phyloP scores from a whole-genome alignment of 2,888 invertebrate species.

The Acrobasis suavella region DNA sequence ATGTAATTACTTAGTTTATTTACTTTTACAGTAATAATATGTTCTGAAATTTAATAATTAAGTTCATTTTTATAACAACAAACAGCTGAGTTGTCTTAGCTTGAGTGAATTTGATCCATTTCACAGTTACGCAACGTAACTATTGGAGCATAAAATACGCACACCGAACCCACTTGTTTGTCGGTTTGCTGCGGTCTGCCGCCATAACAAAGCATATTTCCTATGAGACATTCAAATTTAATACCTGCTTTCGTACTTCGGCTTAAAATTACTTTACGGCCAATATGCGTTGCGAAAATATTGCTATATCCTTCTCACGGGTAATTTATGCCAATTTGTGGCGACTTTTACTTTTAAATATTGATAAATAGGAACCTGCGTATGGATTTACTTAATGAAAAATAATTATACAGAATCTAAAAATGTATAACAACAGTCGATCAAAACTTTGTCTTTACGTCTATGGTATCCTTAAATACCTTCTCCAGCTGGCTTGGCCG shows the following conservation, averaged over 20 bases:
- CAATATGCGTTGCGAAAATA: slow-evolving; percentile 2
- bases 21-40: no score
- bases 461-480: no score
- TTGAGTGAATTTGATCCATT: slow-evolving; percentile 8
- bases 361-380: not conserved
- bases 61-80: slow-evolving; percentile 5
- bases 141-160: slow-evolving; percentile 20
- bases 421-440: no score
- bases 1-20: not conserved
- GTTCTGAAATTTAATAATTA: no score
- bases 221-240: not conserved
- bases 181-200: slow-evolving; percentile 6
- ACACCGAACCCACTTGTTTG: slow-evolving; percentile 9
- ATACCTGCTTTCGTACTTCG: not conserved
- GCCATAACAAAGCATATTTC: not conserved
- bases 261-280: slow-evolving; percentile 6
- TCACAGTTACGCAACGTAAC: slow-evolving; percentile 7
- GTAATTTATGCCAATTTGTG: slow-evolving; percentile 1
- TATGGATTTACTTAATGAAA: no score
- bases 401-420: no score
- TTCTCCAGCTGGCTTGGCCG: no score
- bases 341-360: slow-evolving; percentile 1
- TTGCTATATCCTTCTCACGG: slow-evolving; percentile 9
- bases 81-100: slow-evolving; percentile 1
- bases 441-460: no score